phyloP scores from a whole-genome alignment of 2,797 vertebrate species.

The Hydrolagus colliei region DNA sequence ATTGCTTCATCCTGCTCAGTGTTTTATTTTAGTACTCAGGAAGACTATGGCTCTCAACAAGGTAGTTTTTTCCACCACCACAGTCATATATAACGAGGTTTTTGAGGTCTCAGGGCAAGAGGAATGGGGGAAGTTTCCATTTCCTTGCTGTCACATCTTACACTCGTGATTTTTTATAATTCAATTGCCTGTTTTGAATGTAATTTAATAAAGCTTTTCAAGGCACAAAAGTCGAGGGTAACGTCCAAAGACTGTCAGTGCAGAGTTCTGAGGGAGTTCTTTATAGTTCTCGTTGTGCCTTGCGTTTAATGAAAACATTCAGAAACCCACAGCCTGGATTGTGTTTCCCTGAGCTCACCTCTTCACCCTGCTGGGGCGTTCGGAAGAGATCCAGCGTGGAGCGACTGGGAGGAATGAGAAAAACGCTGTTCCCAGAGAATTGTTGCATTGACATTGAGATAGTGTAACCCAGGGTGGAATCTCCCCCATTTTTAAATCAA shows the following conservation, averaged over 20 bases:
- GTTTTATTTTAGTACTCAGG: no score
- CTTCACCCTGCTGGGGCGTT: not conserved
- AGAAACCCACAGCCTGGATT: not conserved
- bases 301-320: not conserved
- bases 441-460: not conserved
- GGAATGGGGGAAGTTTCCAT: not conserved
- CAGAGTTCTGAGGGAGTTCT: no score
- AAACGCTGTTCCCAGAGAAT: not conserved
- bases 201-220: no score
- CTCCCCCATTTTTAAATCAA: not conserved
- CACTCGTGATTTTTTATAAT: no score
- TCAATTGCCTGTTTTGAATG: no score
- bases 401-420: not conserved
- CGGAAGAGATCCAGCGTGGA: not conserved
- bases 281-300: no score
- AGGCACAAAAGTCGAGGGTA: no score
- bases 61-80: not conserved
- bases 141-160: not conserved
- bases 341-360: not conserved
- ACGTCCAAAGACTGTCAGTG: no score
- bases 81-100: not conserved
- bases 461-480: not conserved
- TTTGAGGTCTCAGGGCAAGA: not conserved
- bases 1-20: no score
- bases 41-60: no score